Evolutionary conservation across 2,113 vertebrate species (phyloP).

Genomic region (Maccullochella peelii): DNA sequence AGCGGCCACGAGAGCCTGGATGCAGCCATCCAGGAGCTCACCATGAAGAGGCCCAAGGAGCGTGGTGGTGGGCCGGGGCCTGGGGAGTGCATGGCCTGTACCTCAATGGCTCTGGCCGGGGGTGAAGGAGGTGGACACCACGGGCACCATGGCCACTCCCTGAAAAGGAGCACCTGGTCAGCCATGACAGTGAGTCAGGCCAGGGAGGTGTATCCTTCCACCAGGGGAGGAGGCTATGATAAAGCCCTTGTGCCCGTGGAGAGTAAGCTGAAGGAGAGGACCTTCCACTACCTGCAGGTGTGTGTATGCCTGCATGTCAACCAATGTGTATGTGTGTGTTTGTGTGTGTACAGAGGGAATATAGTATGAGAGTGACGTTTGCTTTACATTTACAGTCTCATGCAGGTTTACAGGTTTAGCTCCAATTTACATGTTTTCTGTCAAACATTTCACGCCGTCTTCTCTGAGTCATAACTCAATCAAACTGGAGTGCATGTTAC

Average conservation of each 20-base stretch:
- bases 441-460: neutral
- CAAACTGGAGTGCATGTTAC: neutral
- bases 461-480: too few relatives aligned
- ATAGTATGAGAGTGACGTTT: neutral
- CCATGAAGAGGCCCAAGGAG: conserved; percentile 93
- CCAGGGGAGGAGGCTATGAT: conserved; percentile 85
- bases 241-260: conserved; percentile 94
- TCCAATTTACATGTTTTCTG: neutral
- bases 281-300: conserved; percentile 97
- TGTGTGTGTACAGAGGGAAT: neutral
- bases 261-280: conserved; percentile 93
- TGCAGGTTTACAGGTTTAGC: neutral
- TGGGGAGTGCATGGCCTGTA: conserved; percentile 95
- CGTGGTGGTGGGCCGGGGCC: conserved; percentile 81
- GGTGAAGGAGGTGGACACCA: conserved; percentile 78
- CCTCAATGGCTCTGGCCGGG: conserved; percentile 92
- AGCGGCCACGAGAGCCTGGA: conserved; percentile 93
- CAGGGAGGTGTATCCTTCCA: conserved; percentile 91
- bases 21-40: conserved; percentile 96
- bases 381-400: neutral
- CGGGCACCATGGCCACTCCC: conserved; percentile 83
- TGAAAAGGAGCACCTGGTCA: conserved; percentile 97
- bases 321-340: neutral
- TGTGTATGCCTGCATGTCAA: conserved; percentile 53
- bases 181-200: conserved; percentile 99